These are phyloP conservation scores for Ochropleura plecta DNA, from an alignment of 2,888 invertebrate species.

Conservation along the genomic window DNA sequence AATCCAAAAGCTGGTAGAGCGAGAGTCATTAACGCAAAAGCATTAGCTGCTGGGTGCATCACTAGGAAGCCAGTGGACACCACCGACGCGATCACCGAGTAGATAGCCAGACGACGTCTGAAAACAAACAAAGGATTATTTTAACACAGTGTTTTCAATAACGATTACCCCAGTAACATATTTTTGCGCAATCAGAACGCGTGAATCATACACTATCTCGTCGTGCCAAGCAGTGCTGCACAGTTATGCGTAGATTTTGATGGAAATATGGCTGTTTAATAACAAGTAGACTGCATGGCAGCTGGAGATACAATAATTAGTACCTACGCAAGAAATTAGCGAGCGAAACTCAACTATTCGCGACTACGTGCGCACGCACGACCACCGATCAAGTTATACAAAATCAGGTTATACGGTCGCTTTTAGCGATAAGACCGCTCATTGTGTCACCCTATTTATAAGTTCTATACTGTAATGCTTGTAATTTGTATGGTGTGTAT, in stretches of 20 bases:
- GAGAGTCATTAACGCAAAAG: constrained; percentile 94
- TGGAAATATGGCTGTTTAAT: too few species aligned
- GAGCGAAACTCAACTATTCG: too few species aligned
- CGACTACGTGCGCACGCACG: too few species aligned
- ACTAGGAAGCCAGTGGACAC: constrained; percentile 93
- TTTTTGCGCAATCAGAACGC: constrained; percentile 25
- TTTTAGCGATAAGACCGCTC: too few species aligned
- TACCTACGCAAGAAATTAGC: not conserved
- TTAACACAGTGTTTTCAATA: constrained; percentile 27
- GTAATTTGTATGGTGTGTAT: too few species aligned
- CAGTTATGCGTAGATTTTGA: too few species aligned
- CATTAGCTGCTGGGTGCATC: constrained; percentile 95
- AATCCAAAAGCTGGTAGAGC: constrained; percentile 93
- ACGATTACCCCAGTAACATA: constrained; percentile 21
- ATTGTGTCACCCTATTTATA: too few species aligned
- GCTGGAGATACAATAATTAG: not conserved
- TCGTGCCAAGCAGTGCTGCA: too few species aligned
- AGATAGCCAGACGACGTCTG: constrained; percentile 92
- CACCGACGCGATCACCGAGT: constrained; percentile 91
- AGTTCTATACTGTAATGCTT: too few species aligned
- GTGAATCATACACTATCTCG: constrained; percentile 27
- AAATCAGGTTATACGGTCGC: too few species aligned
- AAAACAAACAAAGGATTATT: constrained; percentile 63
- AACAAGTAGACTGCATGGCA: not conserved
- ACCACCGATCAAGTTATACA: too few species aligned